Evolutionary conservation across 2,888 invertebrate genomes (phyloP), one percentile per base, ranked within the genome.

Genomic region (Glaucopsyche alexis): DNA sequence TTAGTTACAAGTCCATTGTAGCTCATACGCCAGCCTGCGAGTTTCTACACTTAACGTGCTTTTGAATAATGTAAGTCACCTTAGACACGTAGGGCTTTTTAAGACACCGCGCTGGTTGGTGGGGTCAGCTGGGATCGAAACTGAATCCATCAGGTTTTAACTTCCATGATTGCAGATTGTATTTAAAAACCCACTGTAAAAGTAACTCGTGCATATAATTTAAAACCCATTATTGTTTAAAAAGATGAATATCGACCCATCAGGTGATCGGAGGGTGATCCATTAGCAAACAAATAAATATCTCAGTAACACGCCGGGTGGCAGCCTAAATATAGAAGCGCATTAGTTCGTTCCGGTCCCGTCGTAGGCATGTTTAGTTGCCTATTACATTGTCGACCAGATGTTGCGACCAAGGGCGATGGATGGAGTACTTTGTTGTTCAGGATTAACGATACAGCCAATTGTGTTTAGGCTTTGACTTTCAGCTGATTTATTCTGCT

Each of bases 271-370:
- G n/a, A n/a, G n/a, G n/a, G n/a, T n/a, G 66, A 69, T 47, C 69
- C 67, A 42, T 67, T 42, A 67, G n/a, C 42, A 67, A 72, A 72
- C 38, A 72, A 19, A 65, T 64, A 64, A 47, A 72, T 64, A 67
- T 73, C 74, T 73, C 55, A 60, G 72, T 75, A 76, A 76, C 79
- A 72, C 75, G 72, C 79, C 79, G 81, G 81, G 81, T 81, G 81
- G 82, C 77, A 40, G 73, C 74, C 29, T 82, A 82, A 77, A 77
- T 80, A 73, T 80, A 81, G 81, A 77, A 69, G 75, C 75, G 76
- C 82, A 82, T 82, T 81, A 80, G 78, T 75, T 74, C 76, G 80
- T 81, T 80, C 79, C 80, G 81, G 79, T 73, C 75, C 66, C 11
- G 19, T 19, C 42, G 42, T 19, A 67, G 67, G 49, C 50, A 55